A percentile compares a stretch with the other conserved stretches of the same genome.
Evolutionary conservation across 1,140 invertebrate genomes (phyloP).

Genomic region (Andrena cerasifolii): DNA sequence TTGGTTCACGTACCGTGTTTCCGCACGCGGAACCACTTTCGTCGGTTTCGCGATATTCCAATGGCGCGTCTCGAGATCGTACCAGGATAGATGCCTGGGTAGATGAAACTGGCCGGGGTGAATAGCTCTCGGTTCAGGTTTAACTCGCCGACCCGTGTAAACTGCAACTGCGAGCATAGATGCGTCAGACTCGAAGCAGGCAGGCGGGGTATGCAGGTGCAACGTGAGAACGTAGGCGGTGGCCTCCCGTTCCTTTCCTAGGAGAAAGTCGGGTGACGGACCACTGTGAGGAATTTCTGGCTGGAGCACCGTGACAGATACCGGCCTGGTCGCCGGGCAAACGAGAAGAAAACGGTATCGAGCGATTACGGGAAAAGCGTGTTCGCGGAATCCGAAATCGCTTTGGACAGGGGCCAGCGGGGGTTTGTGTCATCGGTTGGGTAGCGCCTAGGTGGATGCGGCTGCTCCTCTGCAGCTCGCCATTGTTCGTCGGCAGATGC

Average conservation of each 20-base stretch:
- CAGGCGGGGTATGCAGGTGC: too few species aligned
- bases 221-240: too few species aligned
- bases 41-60: conserved; percentile 23
- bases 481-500: conserved; percentile 51
- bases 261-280: too few species aligned
- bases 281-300: too few species aligned
- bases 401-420: conserved; percentile 67
- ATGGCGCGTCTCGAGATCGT: conserved; percentile 13
- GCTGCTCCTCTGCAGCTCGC: conserved; percentile 7
- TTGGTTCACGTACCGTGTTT: neutral
- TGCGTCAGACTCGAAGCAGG: neutral
- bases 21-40: conserved; percentile 4
- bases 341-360: conserved; percentile 51
- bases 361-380: conserved; percentile 51
- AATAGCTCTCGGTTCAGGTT: neutral
- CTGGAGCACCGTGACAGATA: too few species aligned
- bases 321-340: neutral
- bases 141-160: conserved; percentile 11
- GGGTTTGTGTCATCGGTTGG: conserved; percentile 1
- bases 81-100: neutral
- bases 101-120: neutral
- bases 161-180: neutral
- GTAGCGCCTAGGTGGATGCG: neutral
- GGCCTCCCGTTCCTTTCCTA: too few species aligned
- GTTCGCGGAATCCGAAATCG: conserved; percentile 68